Evolutionary conservation across 2,888 invertebrate species (phyloP).

Genomic region (Oscheius sp.): DNA sequence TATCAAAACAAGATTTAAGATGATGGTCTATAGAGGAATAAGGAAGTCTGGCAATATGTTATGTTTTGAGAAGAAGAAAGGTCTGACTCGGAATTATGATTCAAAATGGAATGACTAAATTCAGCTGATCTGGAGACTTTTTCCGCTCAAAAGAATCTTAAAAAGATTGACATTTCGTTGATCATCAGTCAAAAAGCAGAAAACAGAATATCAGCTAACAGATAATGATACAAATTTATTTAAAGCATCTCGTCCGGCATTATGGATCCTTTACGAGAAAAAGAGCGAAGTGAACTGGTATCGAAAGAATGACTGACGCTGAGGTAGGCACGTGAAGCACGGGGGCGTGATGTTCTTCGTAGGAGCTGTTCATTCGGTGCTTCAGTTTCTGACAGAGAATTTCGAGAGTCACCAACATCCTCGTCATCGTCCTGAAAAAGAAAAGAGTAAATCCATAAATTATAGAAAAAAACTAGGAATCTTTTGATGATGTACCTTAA

Average conservation of each 20-base stretch:
- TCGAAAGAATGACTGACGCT: slow-evolving; percentile 66
- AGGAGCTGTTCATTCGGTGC: slow-evolving; percentile 47
- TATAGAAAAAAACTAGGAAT: no score
- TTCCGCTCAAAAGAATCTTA: no score
- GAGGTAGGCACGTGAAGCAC: slow-evolving; percentile 60
- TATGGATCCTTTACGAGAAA: slow-evolving; percentile 63
- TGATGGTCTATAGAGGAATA: no score
- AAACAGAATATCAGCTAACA: no score
- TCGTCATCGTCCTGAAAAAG: slow-evolving; percentile 65
- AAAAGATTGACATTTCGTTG: no score
- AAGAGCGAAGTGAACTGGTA: slow-evolving; percentile 63
- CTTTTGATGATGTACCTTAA: slow-evolving; percentile 47
- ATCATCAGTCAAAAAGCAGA: no score
- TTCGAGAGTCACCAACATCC: slow-evolving; percentile 65
- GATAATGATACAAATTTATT: slow-evolving; percentile 1
- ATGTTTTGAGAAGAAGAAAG: no score
- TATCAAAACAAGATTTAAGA: no score
- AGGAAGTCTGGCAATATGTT: no score
- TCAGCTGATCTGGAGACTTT: not conserved
- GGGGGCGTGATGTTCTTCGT: not conserved
- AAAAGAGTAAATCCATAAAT: no score
- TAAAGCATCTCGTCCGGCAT: slow-evolving; percentile 51
- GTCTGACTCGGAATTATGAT: no score
- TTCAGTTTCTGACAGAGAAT: slow-evolving; percentile 62
- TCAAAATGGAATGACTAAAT: not conserved